Evolutionary conservation across 2,113 vertebrate genomes (phyloP).

Genomic region (Typhlomys cinereus): DNA sequence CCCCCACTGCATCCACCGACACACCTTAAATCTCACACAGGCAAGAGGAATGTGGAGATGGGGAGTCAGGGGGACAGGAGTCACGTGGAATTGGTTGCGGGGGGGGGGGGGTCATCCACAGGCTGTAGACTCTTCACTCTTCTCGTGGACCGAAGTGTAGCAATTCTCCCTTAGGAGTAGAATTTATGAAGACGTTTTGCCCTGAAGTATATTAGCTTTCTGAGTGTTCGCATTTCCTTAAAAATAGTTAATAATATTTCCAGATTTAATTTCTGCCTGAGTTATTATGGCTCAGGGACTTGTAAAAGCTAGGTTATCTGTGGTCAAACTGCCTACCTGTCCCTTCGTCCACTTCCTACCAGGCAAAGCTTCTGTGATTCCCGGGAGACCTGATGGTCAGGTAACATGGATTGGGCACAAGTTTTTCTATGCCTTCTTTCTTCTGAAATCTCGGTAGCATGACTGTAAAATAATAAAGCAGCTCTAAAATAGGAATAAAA

Average conservation of each 20-base stretch:
- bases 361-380: conserved; percentile 1
- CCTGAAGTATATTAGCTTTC: conserved; percentile 7
- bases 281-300: background rate
- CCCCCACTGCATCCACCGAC: too few relatives aligned
- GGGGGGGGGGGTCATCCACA: too few relatives aligned
- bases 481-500: conserved; percentile 1
- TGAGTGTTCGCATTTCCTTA: conserved; percentile 31
- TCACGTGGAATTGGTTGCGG: background rate
- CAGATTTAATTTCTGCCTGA: conserved; percentile 9
- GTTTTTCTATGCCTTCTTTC: conserved; percentile 15
- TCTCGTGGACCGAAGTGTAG: background rate
- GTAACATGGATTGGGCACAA: background rate
- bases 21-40: background rate
- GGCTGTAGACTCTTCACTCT: background rate
- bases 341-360: background rate
- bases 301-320: background rate
- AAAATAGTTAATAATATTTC: conserved; percentile 25
- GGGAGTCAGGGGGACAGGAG: background rate
- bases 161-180: background rate
- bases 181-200: conserved; percentile 1
- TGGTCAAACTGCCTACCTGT: background rate
- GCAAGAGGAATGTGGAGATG: background rate
- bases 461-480: background rate
- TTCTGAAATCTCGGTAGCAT: conserved; percentile 20
- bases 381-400: background rate